phyloP scores from a whole-genome alignment of 2,113 vertebrate genomes.

The Trichechus manatus region DNA sequence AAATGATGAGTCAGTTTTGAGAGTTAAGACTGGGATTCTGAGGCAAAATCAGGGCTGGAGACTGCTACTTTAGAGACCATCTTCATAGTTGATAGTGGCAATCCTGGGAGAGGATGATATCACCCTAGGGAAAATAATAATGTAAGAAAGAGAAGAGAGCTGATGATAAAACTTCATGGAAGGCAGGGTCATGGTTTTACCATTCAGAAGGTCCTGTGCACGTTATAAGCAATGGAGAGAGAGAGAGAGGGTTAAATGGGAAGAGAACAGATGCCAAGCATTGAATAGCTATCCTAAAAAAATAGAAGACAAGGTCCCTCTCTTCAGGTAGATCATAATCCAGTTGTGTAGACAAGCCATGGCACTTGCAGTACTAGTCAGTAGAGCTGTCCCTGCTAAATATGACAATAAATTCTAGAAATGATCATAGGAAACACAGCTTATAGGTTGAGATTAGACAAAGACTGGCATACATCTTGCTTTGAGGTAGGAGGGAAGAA shows the following conservation, averaged over 20 bases:
- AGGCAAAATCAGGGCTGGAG: slow-evolving; percentile 2
- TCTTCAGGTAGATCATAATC: slow-evolving; percentile 7
- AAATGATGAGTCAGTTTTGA: slow-evolving; percentile 38
- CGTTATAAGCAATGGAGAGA: neutral
- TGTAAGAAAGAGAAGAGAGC: neutral
- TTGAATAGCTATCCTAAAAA: neutral
- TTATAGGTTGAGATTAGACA: neutral
- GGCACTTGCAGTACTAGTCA: neutral
- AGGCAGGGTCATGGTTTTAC: slow-evolving; percentile 24
- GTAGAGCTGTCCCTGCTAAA: neutral
- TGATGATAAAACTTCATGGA: neutral
- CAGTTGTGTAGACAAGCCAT: neutral
- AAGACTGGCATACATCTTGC: neutral
- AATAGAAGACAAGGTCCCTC: neutral
- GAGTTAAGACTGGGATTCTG: neutral
- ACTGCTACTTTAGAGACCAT: neutral
- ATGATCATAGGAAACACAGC: neutral
- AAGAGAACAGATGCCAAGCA: neutral
- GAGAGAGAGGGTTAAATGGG: neutral
- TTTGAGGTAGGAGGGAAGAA: slow-evolving; percentile 23
- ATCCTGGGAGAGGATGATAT: neutral
- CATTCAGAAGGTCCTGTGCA: neutral
- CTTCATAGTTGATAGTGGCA: neutral
- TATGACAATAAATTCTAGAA: neutral
- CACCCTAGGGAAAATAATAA: neutral